Evolutionary conservation across 2,797 vertebrate species (phyloP), one percentile per base, ranked within the genome.

Genomic region (Stomatorhinus walkeri): DNA sequence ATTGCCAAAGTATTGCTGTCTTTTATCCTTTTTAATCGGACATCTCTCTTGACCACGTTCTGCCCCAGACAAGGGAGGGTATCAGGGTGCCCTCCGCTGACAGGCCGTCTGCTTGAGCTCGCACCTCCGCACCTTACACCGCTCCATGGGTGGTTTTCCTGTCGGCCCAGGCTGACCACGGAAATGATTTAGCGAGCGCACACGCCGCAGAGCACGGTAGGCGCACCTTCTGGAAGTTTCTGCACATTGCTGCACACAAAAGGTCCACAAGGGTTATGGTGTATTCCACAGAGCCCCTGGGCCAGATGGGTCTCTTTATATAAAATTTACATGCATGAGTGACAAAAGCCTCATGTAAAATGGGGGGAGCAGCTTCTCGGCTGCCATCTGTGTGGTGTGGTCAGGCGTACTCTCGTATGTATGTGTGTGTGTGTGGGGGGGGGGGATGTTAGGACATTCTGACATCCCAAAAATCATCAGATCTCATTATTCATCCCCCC

Each of bases 241-340:
- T 22, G 68, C 32, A 48, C 79, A n/a, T 43, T 19, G 43, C 19
- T 48, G 79, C 12, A 83, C 79, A 83, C 16, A 9, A 24, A 43
- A 83, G 19, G 40, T n/a, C n/a, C 14, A 3, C 10, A 1, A 12
- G 36, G 12, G n/a, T 83, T 19, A 9, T 24, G 79, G 79, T 48
- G 68, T 72, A 72, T 72, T 72, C 32, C 68, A 2, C n/a, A 22
- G 48, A 22, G 81, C n/a, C 81, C 46, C 43, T 4, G 10, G 22
- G 49, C 84, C 84, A 86, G 84, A 86, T 86, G 84, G 84, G 68
- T 36, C 68, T 22, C 32, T 52, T 28, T 54, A 86, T 52, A 86
- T 86, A 14, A 86, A 86, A 52, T 16, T 56, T 86, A 54, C 48
- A 36, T 56, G 28, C 49, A 51, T 56, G 85, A 32, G 16, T 87